phyloP scores from a whole-genome alignment of 2,888 invertebrate species.

The Eudemis profundana region DNA sequence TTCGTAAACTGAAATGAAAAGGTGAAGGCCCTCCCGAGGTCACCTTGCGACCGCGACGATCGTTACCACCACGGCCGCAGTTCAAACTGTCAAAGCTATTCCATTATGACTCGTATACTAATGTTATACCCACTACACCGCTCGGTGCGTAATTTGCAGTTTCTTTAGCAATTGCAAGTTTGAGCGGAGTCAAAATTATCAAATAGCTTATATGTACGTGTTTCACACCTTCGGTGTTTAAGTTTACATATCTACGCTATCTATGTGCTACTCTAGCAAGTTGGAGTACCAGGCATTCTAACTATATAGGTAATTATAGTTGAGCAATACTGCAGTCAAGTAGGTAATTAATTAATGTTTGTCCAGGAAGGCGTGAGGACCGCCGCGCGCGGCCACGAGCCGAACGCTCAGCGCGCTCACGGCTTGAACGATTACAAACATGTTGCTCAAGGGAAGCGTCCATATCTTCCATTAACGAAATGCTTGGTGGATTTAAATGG shows the following conservation, averaged over 20 bases:
- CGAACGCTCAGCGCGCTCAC: neutral
- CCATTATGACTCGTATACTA: slow-evolving; percentile 21
- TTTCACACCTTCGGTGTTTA: slow-evolving; percentile 8
- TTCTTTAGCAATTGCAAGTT: neutral
- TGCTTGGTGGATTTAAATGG: slow-evolving; percentile 77
- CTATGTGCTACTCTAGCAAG: slow-evolving; percentile 40
- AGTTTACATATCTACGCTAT: slow-evolving; percentile 30
- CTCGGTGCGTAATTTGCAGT: slow-evolving; percentile 16
- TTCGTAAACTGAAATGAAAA: slow-evolving; percentile 43
- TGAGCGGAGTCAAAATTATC: slow-evolving; percentile 5
- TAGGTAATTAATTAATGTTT: slow-evolving; percentile 14
- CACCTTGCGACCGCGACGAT: slow-evolving; percentile 52
- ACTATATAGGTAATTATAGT: slow-evolving; percentile 30
- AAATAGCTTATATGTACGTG: slow-evolving; percentile 1
- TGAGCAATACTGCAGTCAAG: slow-evolving; percentile 29
- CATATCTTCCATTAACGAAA: slow-evolving; percentile 82
- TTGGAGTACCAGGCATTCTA: slow-evolving; percentile 38
- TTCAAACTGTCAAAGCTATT: slow-evolving; percentile 45
- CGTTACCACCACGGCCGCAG: slow-evolving; percentile 50
- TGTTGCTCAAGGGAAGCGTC: slow-evolving; percentile 82
- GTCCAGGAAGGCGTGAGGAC: neutral
- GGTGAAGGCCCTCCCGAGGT: slow-evolving; percentile 55
- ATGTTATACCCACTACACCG: slow-evolving; percentile 19
- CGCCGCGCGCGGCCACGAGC: neutral
- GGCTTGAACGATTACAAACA: slow-evolving; percentile 60